phyloP scores from a whole-genome alignment of 2,113 vertebrate species.

The Cavia porcellus region DNA sequence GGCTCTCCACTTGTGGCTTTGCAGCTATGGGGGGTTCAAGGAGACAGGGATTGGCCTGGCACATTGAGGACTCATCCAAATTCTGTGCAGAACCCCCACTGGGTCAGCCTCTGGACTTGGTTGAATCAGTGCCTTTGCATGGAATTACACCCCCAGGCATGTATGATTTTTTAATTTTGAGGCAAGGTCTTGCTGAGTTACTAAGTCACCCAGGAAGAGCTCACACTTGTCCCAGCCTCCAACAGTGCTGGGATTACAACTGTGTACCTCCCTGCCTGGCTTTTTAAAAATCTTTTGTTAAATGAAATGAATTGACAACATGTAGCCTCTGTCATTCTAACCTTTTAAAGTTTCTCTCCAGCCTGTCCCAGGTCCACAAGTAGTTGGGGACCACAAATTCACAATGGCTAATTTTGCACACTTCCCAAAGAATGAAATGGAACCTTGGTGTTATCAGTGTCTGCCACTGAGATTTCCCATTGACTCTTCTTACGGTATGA shows the following conservation, averaged over 20 bases:
- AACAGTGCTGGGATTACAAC: background rate
- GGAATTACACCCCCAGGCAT: background rate
- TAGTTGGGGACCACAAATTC: too few species aligned
- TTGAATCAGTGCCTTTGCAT: background rate
- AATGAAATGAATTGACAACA: background rate
- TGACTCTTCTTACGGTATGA: too few species aligned
- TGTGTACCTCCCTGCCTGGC: background rate
- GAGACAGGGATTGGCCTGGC: background rate
- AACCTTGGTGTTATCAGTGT: too few species aligned
- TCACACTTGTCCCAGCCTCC: background rate
- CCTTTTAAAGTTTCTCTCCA: background rate
- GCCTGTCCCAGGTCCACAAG: too few species aligned
- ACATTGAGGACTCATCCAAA: too few species aligned
- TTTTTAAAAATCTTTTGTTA: background rate
- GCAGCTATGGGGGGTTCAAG: background rate
- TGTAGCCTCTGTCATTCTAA: rapidly evolving
- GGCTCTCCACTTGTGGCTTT: background rate
- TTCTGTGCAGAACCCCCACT: rapidly evolving
- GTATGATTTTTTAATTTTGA: background rate
- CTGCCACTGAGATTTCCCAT: too few species aligned
- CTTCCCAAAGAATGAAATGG: too few species aligned
- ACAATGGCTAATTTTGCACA: too few species aligned
- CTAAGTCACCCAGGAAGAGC: background rate
- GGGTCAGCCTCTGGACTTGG: background rate
- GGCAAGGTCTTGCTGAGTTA: background rate